Evolutionary conservation across 2,888 invertebrate species (phyloP).

Genomic region (Megamerina dolium): DNA sequence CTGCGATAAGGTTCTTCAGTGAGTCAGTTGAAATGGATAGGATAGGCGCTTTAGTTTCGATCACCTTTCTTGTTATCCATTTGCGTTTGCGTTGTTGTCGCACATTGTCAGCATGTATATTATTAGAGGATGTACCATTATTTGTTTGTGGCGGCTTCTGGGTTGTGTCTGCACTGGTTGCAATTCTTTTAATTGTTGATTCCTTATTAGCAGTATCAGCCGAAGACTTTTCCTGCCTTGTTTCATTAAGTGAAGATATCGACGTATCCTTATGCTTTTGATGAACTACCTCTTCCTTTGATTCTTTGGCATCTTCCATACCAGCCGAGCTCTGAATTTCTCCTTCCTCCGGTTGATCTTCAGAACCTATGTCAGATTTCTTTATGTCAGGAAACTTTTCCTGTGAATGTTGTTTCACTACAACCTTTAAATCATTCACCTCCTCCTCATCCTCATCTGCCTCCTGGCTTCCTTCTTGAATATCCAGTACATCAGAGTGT

Average conservation of each 20-base stretch:
- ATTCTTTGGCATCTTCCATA: too few relatives aligned
- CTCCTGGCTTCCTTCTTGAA: slow-evolving; percentile 28
- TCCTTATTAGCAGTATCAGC: slow-evolving; percentile 19
- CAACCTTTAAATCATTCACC: slow-evolving; percentile 14
- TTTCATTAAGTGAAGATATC: too few relatives aligned
- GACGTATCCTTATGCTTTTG: too few relatives aligned
- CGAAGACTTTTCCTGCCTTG: too few relatives aligned
- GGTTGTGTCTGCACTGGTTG: not conserved
- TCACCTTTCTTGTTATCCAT: slow-evolving; percentile 49
- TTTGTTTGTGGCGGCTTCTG: not conserved
- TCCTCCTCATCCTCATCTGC: slow-evolving; percentile 19
- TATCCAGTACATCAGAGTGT: slow-evolving; percentile 37
- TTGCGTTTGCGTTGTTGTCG: slow-evolving; percentile 28
- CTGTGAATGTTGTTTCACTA: slow-evolving; percentile 19
- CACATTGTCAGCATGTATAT: slow-evolving; percentile 3
- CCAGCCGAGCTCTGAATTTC: too few relatives aligned
- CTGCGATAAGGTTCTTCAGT: slow-evolving; percentile 61
- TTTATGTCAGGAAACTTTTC: too few relatives aligned
- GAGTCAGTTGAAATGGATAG: slow-evolving; percentile 70
- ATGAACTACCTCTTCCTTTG: too few relatives aligned
- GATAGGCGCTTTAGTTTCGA: slow-evolving; percentile 56
- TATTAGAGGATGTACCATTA: not conserved
- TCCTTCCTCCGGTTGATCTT: too few relatives aligned
- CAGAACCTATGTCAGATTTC: too few relatives aligned
- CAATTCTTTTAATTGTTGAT: not conserved